Evolutionary conservation across 2,888 invertebrate species (phyloP).

Genomic region (Papilio gigon): DNA sequence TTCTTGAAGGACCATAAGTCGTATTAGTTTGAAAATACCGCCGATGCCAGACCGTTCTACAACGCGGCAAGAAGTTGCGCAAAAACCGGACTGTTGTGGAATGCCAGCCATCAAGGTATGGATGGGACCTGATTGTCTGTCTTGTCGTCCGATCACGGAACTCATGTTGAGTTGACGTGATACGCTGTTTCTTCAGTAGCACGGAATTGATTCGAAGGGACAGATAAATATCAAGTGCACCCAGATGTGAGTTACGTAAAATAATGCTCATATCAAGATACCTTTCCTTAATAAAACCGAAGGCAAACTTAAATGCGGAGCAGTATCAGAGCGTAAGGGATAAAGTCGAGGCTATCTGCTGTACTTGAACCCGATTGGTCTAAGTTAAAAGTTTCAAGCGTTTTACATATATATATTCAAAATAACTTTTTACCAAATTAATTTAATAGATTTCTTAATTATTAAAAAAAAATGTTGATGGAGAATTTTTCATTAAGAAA

Average conservation of each 20-base stretch:
- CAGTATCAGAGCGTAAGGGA: slow-evolving; percentile 48
- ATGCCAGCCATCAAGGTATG: no score
- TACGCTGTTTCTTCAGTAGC: background rate
- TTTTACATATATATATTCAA: background rate
- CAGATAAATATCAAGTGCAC: slow-evolving; percentile 31
- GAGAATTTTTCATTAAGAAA: no score
- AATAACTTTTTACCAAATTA: background rate
- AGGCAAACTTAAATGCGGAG: slow-evolving; percentile 49
- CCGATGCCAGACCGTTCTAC: no score
- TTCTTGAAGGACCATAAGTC: no score
- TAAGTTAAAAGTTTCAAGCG: slow-evolving; percentile 37
- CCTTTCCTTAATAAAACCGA: slow-evolving; percentile 49
- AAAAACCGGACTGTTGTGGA: no score
- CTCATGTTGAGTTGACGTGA: no score
- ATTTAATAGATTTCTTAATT: background rate
- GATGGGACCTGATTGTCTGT: no score
- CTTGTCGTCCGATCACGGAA: no score
- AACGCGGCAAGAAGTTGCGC: no score
- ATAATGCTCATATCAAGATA: slow-evolving; percentile 45
- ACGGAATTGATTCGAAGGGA: background rate
- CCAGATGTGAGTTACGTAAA: slow-evolving; percentile 47
- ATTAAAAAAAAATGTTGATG: no score
- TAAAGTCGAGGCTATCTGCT: slow-evolving; percentile 47
- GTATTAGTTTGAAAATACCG: no score
- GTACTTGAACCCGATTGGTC: slow-evolving; percentile 41